Conservation (phyloP, 2,797 vertebrate genomes). For the Apogon hyalosoma region DNA sequence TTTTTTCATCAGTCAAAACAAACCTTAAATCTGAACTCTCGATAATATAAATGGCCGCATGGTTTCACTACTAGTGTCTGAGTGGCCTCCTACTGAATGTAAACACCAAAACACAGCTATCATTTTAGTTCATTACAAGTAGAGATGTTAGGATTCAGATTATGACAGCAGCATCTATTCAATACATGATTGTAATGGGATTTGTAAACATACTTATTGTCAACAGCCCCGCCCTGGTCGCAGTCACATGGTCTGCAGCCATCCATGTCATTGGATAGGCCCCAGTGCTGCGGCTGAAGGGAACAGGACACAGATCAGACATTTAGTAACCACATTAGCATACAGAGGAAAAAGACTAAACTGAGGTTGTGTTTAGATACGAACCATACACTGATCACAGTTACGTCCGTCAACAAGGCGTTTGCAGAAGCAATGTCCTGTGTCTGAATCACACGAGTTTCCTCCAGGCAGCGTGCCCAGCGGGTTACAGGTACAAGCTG, state of each 20-base stretch:
- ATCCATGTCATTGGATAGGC: constrained; percentile 93
- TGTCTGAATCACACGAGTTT: constrained; percentile 88
- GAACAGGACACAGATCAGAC: background rate
- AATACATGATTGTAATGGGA: background rate
- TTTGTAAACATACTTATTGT: constrained; percentile 86
- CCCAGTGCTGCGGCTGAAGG: constrained; percentile 93
- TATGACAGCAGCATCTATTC: too few species aligned
- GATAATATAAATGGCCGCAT: too few species aligned
- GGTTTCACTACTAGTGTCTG: too few species aligned
- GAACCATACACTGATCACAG: constrained; percentile 92
- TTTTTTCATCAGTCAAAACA: too few species aligned
- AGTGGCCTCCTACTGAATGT: too few species aligned
- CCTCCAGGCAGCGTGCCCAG: constrained; percentile 91
- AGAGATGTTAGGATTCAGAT: too few species aligned
- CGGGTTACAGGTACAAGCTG: constrained; percentile 92
- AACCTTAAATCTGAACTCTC: too few species aligned
- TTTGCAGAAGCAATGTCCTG: constrained; percentile 95
- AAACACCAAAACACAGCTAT: too few species aligned
- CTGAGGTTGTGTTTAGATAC: constrained; percentile 33
- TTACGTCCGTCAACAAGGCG: constrained; percentile 90
- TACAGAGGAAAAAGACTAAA: background rate
- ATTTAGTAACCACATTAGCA: background rate
- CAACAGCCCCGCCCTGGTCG: constrained; percentile 90
- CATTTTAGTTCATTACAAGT: too few species aligned
- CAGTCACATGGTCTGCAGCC: constrained; percentile 95